Percentiles rank a stretch among this genome's conserved stretches.
Evolutionary conservation across 2,113 vertebrate genomes (phyloP).

Genomic region (Plecotus auritus): DNA sequence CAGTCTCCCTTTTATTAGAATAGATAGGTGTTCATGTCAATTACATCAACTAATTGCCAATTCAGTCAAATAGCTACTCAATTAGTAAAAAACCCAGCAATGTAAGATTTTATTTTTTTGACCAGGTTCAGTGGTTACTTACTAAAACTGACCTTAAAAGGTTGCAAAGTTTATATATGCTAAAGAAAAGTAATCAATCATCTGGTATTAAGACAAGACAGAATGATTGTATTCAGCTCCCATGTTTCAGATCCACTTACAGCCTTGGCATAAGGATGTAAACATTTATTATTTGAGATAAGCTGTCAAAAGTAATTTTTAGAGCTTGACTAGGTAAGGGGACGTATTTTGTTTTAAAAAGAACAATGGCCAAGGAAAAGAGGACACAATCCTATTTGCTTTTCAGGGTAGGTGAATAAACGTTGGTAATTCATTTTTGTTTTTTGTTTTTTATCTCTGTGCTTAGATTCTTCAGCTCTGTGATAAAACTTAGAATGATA

Average conservation of each 20-base stretch:
- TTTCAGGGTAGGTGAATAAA: background rate
- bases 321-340: background rate
- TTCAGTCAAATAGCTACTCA: background rate
- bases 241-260: background rate
- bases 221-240: background rate
- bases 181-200: constrained; percentile 28
- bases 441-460: background rate
- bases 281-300: constrained; percentile 42
- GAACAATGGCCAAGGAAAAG: background rate
- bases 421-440: background rate
- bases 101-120: background rate
- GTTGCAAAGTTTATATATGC: background rate
- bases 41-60: background rate
- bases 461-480: background rate
- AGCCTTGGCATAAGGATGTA: background rate
- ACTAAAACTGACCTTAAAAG: background rate
- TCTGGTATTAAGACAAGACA: background rate
- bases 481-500: background rate
- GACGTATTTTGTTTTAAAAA: background rate
- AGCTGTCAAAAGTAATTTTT: constrained; percentile 20
- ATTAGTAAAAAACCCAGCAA: background rate
- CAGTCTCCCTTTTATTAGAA: too few relatives aligned
- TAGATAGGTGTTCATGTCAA: background rate
- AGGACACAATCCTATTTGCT: background rate
- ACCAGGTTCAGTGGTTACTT: background rate